Evolutionary conservation across 35 echinoderm and acorn worm species (phyloP), one percentile per base, ranked within the genome.

Genomic region (Ophioderma brevispina): DNA sequence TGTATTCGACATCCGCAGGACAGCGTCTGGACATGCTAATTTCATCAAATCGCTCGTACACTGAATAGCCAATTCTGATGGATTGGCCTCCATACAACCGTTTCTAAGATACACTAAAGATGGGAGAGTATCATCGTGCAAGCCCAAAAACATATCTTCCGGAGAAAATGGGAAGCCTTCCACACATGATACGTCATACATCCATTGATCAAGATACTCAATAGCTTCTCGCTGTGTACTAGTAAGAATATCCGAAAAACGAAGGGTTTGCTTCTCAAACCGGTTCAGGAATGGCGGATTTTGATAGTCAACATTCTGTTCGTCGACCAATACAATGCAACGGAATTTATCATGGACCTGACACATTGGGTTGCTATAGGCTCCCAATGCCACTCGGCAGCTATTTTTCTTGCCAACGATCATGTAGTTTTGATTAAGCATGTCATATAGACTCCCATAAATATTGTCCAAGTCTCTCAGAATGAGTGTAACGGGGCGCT

Each of bases 231-330:
- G 13, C 78, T 55, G 21, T n/a, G n/a, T n/a, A n/a, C n/a, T n/a
- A n/a, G n/a, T n/a, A n/a, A n/a, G n/a, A n/a, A n/a, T n/a, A n/a
- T n/a, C n/a, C n/a, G n/a, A n/a, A n/a, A n/a, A n/a, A n/a, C n/a
- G n/a, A n/a, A n/a, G n/a, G n/a, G n/a, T n/a, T 37, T 87, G 85
- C 70, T 87, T 87, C 32, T 87, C 85, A 87, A 87, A 87, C 42
- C 85, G 39, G 63, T 87, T 87, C 38, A 87, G 75, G 33, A 87
- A 78, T 41, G 85, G 64, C 0, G 85, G 85, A 78, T 87, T 40
- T 42, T 35, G 33, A 31, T 39, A 78, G 31, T 87, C 75, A 18
- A 87, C 64, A 4, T 87, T 87, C 64, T 78, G 33, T 31, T 87
- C 56, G 38, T 87, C 85, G 17, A 87, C 31, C n/a, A 87, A 30